phyloP scores from a whole-genome alignment of 2,797 vertebrate species.

The Notoglanidium macrostoma region DNA sequence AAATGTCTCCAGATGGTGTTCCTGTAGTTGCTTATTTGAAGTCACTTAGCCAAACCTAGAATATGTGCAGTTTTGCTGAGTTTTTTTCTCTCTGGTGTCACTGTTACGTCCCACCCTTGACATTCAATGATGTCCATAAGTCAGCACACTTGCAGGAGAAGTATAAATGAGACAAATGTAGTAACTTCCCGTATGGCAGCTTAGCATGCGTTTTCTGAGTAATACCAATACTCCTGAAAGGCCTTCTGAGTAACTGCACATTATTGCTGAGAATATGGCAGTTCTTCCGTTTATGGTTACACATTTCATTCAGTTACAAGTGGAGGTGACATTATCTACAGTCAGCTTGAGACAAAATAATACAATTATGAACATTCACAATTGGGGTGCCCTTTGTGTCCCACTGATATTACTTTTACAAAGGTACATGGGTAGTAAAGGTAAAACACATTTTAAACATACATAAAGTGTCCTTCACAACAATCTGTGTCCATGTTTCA shows the following conservation, averaged over 20 bases:
- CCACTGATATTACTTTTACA: too few species aligned
- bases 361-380: not conserved
- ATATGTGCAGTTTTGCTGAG: not conserved
- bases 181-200: not conserved
- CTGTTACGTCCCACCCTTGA: too few species aligned
- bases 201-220: not conserved
- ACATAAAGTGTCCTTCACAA: too few species aligned
- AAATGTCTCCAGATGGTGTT: slow-evolving; percentile 1
- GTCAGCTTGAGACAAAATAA: not conserved
- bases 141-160: not conserved
- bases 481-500: too few species aligned
- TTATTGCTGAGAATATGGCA: not conserved
- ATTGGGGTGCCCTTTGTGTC: not conserved
- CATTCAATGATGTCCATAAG: not conserved
- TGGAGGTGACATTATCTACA: not conserved
- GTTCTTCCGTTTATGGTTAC: not conserved
- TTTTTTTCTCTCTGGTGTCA: not conserved
- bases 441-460: too few species aligned
- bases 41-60: not conserved
- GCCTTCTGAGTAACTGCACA: not conserved
- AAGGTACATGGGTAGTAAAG: too few species aligned
- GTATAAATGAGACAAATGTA: not conserved
- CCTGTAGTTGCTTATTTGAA: not conserved
- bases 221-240: not conserved
- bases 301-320: not conserved